These are phyloP conservation scores for Drosophila koepferae DNA, from an alignment of 2,888 invertebrate genomes.

Conservation along the genomic window DNA sequence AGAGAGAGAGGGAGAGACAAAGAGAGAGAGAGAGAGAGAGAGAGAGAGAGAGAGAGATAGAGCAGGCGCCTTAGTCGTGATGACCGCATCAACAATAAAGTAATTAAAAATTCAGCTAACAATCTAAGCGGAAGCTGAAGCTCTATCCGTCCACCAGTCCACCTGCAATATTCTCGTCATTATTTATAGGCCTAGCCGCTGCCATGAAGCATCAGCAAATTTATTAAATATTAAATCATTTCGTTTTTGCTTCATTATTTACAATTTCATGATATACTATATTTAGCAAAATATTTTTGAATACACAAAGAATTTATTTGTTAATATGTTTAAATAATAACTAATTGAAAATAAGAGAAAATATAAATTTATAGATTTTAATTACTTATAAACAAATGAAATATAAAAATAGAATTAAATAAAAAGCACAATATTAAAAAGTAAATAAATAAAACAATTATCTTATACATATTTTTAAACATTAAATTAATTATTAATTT, in stretches of 20 bases:
- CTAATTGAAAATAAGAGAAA: not conserved
- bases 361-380: too few relatives aligned
- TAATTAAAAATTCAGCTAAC: conserved; percentile 63
- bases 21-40: not conserved
- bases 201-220: conserved; percentile 1
- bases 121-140: conserved; percentile 47
- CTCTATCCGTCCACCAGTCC: not conserved
- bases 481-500: too few relatives aligned
- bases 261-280: not conserved
- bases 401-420: too few relatives aligned
- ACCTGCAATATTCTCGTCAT: not conserved
- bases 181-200: conserved; percentile 7
- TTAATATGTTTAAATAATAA: not conserved
- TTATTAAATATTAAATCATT: conserved; percentile 9
- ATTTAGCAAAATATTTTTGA: not conserved
- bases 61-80: conserved; percentile 19
- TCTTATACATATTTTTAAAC: too few relatives aligned
- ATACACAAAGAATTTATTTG: too few relatives aligned
- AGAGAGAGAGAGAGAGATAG: conserved; percentile 4
- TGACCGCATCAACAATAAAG: conserved; percentile 52
- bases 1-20: not conserved
- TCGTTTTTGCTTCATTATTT: conserved; percentile 6
- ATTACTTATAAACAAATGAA: too few relatives aligned
- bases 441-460: too few relatives aligned
- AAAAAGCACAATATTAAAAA: too few relatives aligned